Evolutionary conservation across 1,140 invertebrate genomes (phyloP).

Genomic region (Venturia canescens): DNA sequence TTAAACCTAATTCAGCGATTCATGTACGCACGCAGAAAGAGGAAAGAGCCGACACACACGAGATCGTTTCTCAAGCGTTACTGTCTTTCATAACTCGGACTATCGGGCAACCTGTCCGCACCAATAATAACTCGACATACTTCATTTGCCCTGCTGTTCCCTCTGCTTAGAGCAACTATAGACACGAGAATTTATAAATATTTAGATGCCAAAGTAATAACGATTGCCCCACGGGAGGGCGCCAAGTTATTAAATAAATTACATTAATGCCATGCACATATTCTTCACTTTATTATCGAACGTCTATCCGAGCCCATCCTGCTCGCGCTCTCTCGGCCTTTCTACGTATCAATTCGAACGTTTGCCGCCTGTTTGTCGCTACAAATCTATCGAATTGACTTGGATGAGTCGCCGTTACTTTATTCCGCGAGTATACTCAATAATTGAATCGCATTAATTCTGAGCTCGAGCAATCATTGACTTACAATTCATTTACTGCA

Average conservation of each 20-base stretch:
- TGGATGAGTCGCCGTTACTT: no score
- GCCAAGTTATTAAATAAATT: constrained; percentile 27
- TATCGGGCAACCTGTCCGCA: constrained; percentile 33
- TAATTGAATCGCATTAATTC: no score
- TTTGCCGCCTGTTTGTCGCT: background rate
- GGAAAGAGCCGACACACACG: background rate
- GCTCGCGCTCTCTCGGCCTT: background rate
- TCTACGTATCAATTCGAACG: background rate
- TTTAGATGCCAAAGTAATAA: background rate
- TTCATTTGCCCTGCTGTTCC: background rate
- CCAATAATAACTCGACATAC: constrained; percentile 39
- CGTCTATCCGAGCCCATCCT: background rate
- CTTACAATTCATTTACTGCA: no score
- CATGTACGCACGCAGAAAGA: background rate
- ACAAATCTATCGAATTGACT: no score
- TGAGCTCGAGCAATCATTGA: no score
- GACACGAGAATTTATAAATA: background rate
- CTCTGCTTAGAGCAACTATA: background rate
- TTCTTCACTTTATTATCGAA: background rate
- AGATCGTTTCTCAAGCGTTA: constrained; percentile 17
- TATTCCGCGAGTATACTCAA: no score
- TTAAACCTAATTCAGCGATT: constrained; percentile 24
- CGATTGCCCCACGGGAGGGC: background rate
- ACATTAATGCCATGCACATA: background rate
- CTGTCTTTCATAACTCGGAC: constrained; percentile 32